Base-by-base conservation (phyloP, 1,140 invertebrate genomes). In the Drosophila aff. region DNA sequence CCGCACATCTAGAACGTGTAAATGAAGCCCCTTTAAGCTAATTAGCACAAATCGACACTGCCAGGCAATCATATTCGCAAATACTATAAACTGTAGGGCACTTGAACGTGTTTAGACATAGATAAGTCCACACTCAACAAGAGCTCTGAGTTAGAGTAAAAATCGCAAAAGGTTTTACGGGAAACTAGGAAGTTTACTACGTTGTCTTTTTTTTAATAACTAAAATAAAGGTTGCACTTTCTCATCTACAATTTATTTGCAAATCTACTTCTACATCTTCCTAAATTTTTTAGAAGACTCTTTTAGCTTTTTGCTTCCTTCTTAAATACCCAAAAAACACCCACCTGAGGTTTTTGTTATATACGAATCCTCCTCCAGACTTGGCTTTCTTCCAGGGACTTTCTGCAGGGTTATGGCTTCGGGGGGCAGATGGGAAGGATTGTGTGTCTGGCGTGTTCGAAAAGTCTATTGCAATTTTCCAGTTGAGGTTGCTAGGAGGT, bases 41-140 rank as follows among this genome's bases (percentile, higher is more conserved):
- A 79, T 79, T 79, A 79, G 76, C 61, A 38, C 59, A 72, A 72
- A 64, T 79, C 66, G 66, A 64, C 76, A 57, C 73, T 38, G 65
- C 28, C 33, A 26, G 28, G 41, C 68, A 47, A 59, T 59, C 33
- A 40, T 58, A 33, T 33, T 23, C 21, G 53, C 53, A 57, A 57
- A 47, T 49, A 38, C 38, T 43, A 13, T 23, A 43, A 33, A 13
- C 15, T 63, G 28, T 33, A 2, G 18, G n/a, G 26, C 9, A 28
- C 38, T 47, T 26, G 47, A 68, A 77, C 75, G 75, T 77, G 75
- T 55, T 44, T 36, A 31, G 9, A 18, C 58, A 68, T 31, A 47
- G 44, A 63, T 63, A 41, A 36, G 11, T 26, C 15, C 4, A 31
- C 26, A 31, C 36, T 64, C 21, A 15, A 5, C 4, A 13, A 44